Evolutionary conservation across 2,888 invertebrate genomes (phyloP).

Genomic region (Choristoneura rosaceana): DNA sequence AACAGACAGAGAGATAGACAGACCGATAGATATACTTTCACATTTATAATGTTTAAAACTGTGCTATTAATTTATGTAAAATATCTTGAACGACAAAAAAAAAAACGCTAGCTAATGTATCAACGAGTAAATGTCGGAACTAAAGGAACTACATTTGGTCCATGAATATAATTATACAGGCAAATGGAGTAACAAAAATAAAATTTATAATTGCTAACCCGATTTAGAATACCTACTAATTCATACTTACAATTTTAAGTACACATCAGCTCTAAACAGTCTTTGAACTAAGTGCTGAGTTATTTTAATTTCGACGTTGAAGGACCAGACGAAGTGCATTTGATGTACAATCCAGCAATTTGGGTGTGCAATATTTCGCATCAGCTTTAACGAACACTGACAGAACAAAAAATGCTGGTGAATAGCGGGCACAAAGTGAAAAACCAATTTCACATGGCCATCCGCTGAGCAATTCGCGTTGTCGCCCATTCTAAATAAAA

Average conservation of each 20-base stretch:
- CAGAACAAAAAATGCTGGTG: conserved; percentile 52
- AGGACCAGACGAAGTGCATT: conserved; percentile 25
- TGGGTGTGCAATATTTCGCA: conserved; percentile 33
- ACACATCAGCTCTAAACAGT: neutral
- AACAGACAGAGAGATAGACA: too few relatives aligned
- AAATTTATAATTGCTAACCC: too few relatives aligned
- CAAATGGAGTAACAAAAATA: too few relatives aligned
- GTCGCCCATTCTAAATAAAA: conserved; percentile 62
- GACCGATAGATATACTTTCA: too few relatives aligned
- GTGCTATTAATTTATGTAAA: too few relatives aligned
- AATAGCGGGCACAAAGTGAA: conserved; percentile 59
- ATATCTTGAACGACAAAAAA: too few relatives aligned
- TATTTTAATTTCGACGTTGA: neutral
- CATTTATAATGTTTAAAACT: too few relatives aligned
- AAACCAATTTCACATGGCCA: conserved; percentile 67
- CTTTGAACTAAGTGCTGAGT: neutral
- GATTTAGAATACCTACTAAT: neutral
- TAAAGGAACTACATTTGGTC: too few relatives aligned
- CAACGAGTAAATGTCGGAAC: too few relatives aligned
- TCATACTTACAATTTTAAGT: neutral
- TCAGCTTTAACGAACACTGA: conserved; percentile 44
- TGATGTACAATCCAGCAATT: conserved; percentile 33
- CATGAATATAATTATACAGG: too few relatives aligned
- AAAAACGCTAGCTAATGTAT: too few relatives aligned
- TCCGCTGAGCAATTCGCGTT: conserved; percentile 55